phyloP scores from a whole-genome alignment of 2,113 vertebrate species.

The Pardalotus punctatus region DNA sequence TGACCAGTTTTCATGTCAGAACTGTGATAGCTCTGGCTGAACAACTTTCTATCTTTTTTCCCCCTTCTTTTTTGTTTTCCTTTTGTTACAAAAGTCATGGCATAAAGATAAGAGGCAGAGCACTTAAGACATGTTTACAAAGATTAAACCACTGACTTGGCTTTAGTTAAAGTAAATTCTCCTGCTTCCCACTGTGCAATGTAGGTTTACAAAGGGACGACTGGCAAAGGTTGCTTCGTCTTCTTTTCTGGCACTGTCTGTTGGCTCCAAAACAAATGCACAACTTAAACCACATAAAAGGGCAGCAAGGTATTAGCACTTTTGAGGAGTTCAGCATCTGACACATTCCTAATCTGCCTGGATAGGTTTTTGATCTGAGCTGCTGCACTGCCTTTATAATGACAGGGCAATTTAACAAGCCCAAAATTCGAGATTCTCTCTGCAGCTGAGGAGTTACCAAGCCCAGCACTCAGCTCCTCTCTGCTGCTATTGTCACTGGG shows the following conservation, averaged over 20 bases:
- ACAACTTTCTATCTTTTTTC: constrained; percentile 19
- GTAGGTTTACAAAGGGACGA: constrained; percentile 37
- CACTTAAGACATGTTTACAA: constrained; percentile 63
- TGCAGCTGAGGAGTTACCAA: not conserved
- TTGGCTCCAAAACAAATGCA: constrained; percentile 35
- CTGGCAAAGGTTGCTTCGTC: constrained; percentile 43
- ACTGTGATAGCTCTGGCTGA: constrained; percentile 30
- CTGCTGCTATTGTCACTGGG: not conserved
- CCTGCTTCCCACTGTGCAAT: constrained; percentile 45
- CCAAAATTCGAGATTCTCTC: not conserved
- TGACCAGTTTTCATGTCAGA: constrained; percentile 23
- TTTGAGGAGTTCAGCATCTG: constrained; percentile 40
- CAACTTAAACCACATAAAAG: constrained; percentile 63
- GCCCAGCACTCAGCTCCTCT: not conserved
- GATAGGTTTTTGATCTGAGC: constrained; percentile 41
- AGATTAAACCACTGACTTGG: constrained; percentile 69
- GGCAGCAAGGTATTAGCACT: constrained; percentile 30
- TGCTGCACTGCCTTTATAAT: not conserved
- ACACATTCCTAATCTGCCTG: constrained; percentile 48
- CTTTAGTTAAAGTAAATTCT: constrained; percentile 62
- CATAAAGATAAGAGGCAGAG: constrained; percentile 67
- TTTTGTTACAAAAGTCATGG: constrained; percentile 33
- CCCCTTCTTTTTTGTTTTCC: too few relatives aligned
- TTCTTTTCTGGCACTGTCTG: constrained; percentile 38
- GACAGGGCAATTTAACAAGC: not conserved